Evolutionary conservation across 1,140 invertebrate genomes (phyloP), one percentile per base, ranked within the genome.

Genomic region (Leucophenga varia): DNA sequence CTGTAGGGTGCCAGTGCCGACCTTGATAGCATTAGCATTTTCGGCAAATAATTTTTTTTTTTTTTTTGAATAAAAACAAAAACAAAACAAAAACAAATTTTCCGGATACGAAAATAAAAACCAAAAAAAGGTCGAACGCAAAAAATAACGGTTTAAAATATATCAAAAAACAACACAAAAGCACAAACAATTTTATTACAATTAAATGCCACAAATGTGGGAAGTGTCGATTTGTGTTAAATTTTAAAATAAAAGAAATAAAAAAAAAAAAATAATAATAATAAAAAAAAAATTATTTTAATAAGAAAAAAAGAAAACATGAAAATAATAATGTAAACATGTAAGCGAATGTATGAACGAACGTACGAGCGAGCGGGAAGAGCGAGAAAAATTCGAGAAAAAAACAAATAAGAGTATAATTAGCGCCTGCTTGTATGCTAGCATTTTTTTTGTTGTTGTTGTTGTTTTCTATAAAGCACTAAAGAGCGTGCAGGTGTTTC

Each of bases 1-100:
- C 68, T 75, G 74, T 61, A 76, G 71, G 57, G 69, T 75, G 61
- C 71, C 71, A 60, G 71, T 75, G 54, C 74, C 71, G 55, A 76
- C 71, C 72, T 74, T 70, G 55, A 69, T 64, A 61, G 52, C 43
- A 65, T 70, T 69, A 61, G 61, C 65, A 55, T 52, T 56, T 52
- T 41, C 52, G 57, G 25, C 35, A n/a, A n/a, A n/a, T 25, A 31
- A 31, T 40, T 40, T 38, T 38, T 37, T 38, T 38, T 25, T 7
- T 3, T 35, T 13, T 6, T 35, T 35, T 13, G 32, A n/a, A n/a
- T n/a, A n/a, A n/a, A n/a, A n/a, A n/a, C n/a, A n/a, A n/a, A n/a
- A n/a, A n/a, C n/a, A n/a, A n/a, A n/a, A 21, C 39, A 21, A 13
- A 41, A 21, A 28, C 19, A 25, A 17, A 14, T 25, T 41, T 41